phyloP scores from a whole-genome alignment of 2,888 invertebrate genomes.

The Megamerina dolium region DNA sequence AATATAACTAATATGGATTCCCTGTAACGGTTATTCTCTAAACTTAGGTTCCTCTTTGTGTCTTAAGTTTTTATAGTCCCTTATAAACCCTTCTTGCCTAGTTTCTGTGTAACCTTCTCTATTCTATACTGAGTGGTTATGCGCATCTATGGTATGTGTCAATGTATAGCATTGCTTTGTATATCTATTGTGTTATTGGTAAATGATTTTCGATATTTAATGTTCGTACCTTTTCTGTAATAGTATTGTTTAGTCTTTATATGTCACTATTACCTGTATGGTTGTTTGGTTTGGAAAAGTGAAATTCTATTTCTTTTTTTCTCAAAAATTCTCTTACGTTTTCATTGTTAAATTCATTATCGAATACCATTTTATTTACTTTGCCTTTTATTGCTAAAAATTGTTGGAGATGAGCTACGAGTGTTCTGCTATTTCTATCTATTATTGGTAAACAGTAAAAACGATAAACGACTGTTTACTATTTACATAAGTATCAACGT shows the following conservation, averaged over 20 bases:
- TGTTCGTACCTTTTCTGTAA: constrained; percentile 7
- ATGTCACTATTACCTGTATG: constrained; percentile 10
- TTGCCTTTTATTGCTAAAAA: constrained; percentile 10
- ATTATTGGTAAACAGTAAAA: constrained; percentile 14
- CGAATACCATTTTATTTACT: constrained; percentile 10
- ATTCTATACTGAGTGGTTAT: not conserved
- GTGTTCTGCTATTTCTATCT: too few relatives aligned
- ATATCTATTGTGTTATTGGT: constrained; percentile 1
- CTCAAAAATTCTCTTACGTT: constrained; percentile 4
- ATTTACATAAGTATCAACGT: too few relatives aligned
- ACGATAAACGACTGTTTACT: constrained; percentile 12
- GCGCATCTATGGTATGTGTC: constrained; percentile 3
- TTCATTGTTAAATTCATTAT: too few relatives aligned
- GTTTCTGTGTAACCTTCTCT: constrained; percentile 4
- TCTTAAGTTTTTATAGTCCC: constrained; percentile 10
- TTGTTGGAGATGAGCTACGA: constrained; percentile 3
- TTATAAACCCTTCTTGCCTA: constrained; percentile 10
- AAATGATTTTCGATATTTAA: constrained; percentile 8
- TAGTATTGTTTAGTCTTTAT: constrained; percentile 5
- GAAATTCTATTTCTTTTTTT: constrained; percentile 4
- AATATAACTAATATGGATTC: constrained; percentile 4
- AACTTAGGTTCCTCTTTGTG: constrained; percentile 14
- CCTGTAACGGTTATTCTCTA: constrained; percentile 7
- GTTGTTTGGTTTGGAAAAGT: constrained; percentile 10
- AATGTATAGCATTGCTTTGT: constrained; percentile 5